Evolutionary conservation across 2,888 invertebrate species (phyloP), one percentile per base, ranked within the genome.

Genomic region (Spodoptera picta): DNA sequence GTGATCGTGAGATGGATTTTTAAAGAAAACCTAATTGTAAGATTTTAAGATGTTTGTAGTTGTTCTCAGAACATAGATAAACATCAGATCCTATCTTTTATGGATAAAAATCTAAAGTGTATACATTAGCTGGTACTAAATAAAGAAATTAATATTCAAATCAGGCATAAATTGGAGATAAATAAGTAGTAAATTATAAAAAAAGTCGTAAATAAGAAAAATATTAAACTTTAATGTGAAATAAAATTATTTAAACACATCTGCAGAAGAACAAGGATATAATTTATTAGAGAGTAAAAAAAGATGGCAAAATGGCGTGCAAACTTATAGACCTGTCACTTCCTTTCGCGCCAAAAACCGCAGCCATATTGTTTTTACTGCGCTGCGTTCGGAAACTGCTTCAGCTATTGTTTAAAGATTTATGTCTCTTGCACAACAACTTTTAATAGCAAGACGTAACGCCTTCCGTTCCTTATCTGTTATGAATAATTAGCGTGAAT

Each of bases 401-500:
- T 58, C 60, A 49, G 23, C 46, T 43, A 76, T 73, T 73, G 58
- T 68, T 59, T 58, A 19, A 47, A 42, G 44, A 67, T 62, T 53
- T 43, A 57, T 63, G 50, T 54, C 44, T 36, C 61, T 77, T 79
- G 48, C 64, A 47, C 68, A 73, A 78, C 46, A 3, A 46, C 44
- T 54, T 69, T 52, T 59, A 53, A 42, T 50, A 46, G 36, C 36
- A 49, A 36, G n/a, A 63, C 53, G 12, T 57, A 61, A 70, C 53
- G 65, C 61, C 53, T 73, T 71, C 62, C 68, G 58, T 68, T 63
- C 14, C 42, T 46, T 58, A 53, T 47, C 24, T 59, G 6, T 41
- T 48, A 49, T 49, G 52, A 60, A 64, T 55, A 58, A 65, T 50
- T 3, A 63, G 41, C 44, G 41, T 50, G 23, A 52, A 63, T 24